These are phyloP conservation scores for Halichondria panicea DNA, from an alignment of 37 sponge, comb jelly and placozoan species.

Conservation along the genomic window DNA sequence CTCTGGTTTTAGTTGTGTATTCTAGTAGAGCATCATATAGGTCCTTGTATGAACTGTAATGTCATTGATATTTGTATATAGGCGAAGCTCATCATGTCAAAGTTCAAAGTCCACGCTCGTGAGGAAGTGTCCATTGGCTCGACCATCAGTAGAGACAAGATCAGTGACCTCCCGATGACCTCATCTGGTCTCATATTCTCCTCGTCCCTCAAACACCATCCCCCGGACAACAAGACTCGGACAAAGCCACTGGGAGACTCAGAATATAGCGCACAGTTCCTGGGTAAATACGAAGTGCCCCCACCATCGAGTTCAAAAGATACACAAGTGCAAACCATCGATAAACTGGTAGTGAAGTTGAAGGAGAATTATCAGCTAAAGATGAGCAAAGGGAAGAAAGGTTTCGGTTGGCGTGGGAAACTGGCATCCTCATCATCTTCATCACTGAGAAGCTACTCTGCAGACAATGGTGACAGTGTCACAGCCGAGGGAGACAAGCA, in stretches of 20 bases:
- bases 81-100: conserved; percentile 23
- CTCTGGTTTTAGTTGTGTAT: too few relatives aligned
- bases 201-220: neutral
- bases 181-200: conserved; percentile 9
- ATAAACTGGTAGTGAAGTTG: conserved; percentile 11
- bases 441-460: too few relatives aligned
- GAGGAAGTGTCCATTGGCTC: conserved; percentile 2
- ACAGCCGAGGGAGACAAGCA: too few relatives aligned
- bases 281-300: conserved; percentile 4
- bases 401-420: neutral
- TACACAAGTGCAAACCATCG: conserved; percentile 12
- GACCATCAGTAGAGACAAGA: neutral
- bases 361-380: neutral
- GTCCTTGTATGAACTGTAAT: too few relatives aligned
- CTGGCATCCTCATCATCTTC: too few relatives aligned
- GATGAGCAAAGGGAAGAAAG: neutral
- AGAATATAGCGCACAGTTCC: neutral
- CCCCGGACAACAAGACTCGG: too few relatives aligned
- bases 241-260: too few relatives aligned
- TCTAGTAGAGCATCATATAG: too few relatives aligned
- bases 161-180: neutral
- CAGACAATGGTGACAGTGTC: too few relatives aligned
- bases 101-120: conserved; percentile 18
- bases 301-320: conserved; percentile 2
- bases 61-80: neutral